phyloP scores from a whole-genome alignment of 2,113 vertebrate species.

The Leptocoma aspasia region DNA sequence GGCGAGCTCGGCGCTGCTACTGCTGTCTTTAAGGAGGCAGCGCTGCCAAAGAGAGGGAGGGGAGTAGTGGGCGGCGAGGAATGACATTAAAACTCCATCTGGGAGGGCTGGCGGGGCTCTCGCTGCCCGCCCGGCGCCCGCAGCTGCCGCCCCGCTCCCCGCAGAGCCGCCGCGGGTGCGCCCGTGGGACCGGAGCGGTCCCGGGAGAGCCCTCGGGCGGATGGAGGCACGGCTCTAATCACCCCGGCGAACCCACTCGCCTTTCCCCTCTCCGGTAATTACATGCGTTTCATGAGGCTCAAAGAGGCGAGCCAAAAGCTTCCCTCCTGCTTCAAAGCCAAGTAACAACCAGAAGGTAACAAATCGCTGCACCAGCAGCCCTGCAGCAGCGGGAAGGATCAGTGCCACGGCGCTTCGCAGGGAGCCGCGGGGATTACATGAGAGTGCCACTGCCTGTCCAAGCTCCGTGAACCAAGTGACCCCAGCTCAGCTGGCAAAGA shows the following conservation, averaged over 20 bases:
- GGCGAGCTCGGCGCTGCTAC: neutral
- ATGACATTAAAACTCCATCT: constrained; percentile 62
- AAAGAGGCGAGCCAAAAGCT: neutral
- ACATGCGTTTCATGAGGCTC: neutral
- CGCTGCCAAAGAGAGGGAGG: neutral
- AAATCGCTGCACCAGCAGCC: neutral
- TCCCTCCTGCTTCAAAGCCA: constrained; percentile 2
- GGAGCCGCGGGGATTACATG: neutral
- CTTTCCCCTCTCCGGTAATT: neutral
- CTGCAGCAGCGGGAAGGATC: neutral
- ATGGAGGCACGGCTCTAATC: constrained; percentile 57
- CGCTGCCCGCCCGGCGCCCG: neutral
- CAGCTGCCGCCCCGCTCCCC: constrained; percentile 56
- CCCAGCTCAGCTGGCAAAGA: constrained; percentile 3
- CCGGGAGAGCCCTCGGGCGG: constrained; percentile 51
- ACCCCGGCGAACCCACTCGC: neutral
- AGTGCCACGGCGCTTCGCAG: neutral
- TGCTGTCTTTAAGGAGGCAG: neutral
- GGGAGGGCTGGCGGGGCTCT: constrained; percentile 32
- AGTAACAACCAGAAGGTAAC: neutral
- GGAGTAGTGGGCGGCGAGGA: neutral
- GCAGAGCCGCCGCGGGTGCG: neutral
- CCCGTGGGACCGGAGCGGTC: constrained; percentile 50
- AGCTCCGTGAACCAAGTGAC: neutral
- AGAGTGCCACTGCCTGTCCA: neutral